A percentile compares a stretch with the other conserved stretches of the same genome.
These are phyloP conservation scores for Pipistrellus kuhlii DNA, from an alignment of 2,797 vertebrate genomes.

Conservation along the genomic window DNA sequence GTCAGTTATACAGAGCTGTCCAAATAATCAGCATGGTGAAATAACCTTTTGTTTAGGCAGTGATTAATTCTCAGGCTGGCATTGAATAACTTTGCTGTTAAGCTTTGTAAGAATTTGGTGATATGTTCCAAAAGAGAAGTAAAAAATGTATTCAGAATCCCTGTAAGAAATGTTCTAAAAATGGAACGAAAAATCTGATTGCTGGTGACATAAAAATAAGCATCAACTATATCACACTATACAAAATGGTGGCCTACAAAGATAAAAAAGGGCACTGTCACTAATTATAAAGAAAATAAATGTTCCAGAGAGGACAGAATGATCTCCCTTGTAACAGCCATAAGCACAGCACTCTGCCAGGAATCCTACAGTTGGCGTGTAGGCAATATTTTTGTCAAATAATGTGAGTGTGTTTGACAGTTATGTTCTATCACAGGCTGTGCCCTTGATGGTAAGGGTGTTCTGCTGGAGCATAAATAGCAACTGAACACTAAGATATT, in stretches of 20 bases:
- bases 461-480: slow-evolving; percentile 13
- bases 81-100: neutral
- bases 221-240: neutral
- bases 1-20: neutral
- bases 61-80: neutral
- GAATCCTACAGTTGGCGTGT: neutral
- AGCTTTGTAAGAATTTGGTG: slow-evolving; percentile 39
- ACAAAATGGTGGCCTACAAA: slow-evolving; percentile 19
- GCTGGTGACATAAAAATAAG: slow-evolving; percentile 53
- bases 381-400: slow-evolving; percentile 49
- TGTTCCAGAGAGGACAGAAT: neutral
- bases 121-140: slow-evolving; percentile 7
- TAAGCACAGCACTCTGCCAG: neutral
- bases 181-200: slow-evolving; percentile 44
- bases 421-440: neutral
- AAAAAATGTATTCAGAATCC: neutral
- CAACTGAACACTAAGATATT: neutral
- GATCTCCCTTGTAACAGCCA: neutral
- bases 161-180: slow-evolving; percentile 59
- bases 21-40: neutral
- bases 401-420: slow-evolving; percentile 10
- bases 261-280: slow-evolving; percentile 3
- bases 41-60: neutral
- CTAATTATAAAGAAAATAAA: neutral
- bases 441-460: slow-evolving; percentile 11